phyloP scores from a whole-genome alignment of 2,113 vertebrate species.

The Albula goreensis region DNA sequence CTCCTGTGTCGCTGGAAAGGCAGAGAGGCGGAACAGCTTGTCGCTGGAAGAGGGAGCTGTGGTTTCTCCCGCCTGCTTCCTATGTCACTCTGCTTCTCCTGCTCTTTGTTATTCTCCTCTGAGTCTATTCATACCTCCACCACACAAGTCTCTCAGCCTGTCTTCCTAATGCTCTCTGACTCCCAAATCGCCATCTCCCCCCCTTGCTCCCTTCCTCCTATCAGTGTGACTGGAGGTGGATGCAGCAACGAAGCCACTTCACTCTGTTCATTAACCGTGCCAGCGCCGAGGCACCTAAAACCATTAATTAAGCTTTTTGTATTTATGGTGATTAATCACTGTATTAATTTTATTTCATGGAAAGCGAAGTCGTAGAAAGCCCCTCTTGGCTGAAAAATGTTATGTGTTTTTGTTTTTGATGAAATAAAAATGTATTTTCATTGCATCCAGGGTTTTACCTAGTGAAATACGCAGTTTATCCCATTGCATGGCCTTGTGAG shows the following conservation, averaged over 20 bases:
- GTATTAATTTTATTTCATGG: background rate
- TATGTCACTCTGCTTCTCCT: background rate
- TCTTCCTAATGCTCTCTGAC: background rate
- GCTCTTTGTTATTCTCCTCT: background rate
- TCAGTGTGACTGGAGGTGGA: background rate
- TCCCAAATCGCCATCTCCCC: background rate
- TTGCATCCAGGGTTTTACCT: background rate
- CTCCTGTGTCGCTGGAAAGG: background rate
- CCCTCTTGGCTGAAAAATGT: background rate
- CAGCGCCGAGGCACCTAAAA: background rate
- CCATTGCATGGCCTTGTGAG: background rate
- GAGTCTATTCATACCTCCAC: too few species aligned
- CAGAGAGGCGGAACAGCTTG: constrained; percentile 11
- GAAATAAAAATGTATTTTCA: background rate
- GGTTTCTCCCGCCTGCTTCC: background rate
- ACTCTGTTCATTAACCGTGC: background rate
- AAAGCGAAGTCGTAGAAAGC: background rate
- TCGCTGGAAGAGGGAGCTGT: background rate
- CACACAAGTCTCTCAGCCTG: background rate
- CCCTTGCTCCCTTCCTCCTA: background rate
- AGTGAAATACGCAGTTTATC: background rate
- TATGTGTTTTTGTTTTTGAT: background rate
- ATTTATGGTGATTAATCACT: background rate
- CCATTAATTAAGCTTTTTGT: background rate
- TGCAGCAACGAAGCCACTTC: background rate